Conservation (phyloP, 2,888 invertebrate genomes). For the Strigamia crassipes region DNA sequence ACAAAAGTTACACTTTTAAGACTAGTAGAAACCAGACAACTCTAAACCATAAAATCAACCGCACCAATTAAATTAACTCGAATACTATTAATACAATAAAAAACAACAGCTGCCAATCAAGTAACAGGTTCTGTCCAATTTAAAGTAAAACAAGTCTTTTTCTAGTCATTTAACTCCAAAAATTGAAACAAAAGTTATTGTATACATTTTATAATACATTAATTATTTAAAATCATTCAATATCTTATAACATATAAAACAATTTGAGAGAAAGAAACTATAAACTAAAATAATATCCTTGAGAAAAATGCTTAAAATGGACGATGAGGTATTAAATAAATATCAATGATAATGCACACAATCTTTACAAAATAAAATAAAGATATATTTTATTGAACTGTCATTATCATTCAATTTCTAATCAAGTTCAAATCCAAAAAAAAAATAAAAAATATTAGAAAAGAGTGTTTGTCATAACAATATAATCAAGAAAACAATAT, state of each 20-base stretch:
- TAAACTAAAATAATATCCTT: no score
- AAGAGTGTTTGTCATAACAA: neutral
- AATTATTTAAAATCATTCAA: no score
- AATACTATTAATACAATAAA: no score
- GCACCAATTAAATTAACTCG: no score
- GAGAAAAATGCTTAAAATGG: constrained; percentile 7
- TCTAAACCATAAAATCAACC: neutral
- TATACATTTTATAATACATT: no score
- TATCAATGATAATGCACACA: constrained; percentile 1
- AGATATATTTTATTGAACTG: neutral
- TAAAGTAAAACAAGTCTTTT: no score
- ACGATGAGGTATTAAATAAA: constrained; percentile 33
- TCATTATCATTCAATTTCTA: neutral
- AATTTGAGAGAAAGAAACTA: no score
- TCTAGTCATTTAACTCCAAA: no score
- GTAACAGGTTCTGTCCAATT: no score
- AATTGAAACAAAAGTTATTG: no score
- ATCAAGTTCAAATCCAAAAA: neutral
- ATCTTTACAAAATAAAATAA: neutral
- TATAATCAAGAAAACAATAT: neutral
- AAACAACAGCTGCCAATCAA: no score
- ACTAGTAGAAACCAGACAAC: neutral
- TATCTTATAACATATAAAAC: no score
- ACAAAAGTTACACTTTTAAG: neutral
- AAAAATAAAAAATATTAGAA: neutral